Conservation (phyloP, 2,113 vertebrate genomes). For the Melospiza melodia region DNA sequence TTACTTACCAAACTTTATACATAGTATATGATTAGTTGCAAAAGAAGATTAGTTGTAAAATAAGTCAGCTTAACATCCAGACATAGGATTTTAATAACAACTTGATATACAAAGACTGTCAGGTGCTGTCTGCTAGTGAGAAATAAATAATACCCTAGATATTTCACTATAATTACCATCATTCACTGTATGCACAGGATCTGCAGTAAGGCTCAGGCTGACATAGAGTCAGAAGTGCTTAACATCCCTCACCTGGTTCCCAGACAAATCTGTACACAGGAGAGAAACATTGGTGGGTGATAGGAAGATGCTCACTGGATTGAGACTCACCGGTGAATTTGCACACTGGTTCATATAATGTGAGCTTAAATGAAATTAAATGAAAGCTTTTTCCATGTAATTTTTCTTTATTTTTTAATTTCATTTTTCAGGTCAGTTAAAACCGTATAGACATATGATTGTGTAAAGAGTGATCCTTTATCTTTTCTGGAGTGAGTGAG, state of each 20-base stretch:
- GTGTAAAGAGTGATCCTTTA: background rate
- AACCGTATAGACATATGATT: rapidly evolving
- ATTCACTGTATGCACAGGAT: constrained; percentile 19
- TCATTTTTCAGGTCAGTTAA: background rate
- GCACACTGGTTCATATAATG: background rate
- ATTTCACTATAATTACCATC: constrained; percentile 63
- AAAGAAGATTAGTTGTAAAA: constrained; percentile 72
- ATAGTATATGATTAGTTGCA: constrained; percentile 66
- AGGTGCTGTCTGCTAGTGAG: constrained; percentile 59
- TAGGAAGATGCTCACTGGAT: background rate
- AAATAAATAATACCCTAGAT: constrained; percentile 66
- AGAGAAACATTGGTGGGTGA: background rate
- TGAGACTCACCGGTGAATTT: background rate
- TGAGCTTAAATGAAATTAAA: background rate
- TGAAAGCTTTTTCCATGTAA: background rate
- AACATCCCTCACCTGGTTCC: background rate
- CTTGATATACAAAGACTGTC: constrained; percentile 69
- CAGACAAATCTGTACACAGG: rapidly evolving
- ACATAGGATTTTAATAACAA: constrained; percentile 70
- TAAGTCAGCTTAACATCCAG: constrained; percentile 68
- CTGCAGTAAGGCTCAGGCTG: background rate
- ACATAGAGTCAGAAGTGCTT: constrained; percentile 6
- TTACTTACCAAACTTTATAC: constrained; percentile 71
- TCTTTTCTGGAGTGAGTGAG: background rate
- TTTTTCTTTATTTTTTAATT: background rate